Conservation (phyloP, 1,140 invertebrate species). For the Microvelia longipes region DNA sequence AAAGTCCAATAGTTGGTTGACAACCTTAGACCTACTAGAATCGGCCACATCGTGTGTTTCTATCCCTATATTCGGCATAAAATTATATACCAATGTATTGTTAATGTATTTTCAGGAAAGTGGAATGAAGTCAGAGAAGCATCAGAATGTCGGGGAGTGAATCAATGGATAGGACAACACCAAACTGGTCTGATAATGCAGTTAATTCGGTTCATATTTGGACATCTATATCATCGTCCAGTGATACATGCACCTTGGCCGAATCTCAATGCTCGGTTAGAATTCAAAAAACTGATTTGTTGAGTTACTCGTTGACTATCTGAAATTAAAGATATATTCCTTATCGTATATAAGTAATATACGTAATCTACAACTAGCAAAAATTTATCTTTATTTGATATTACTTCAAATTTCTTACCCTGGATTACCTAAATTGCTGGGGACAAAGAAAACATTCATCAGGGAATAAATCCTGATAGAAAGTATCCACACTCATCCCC, state of each 20-base stretch:
- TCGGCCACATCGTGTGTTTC: too few species aligned
- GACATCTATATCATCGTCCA: conserved; percentile 70
- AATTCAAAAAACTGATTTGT: conserved; percentile 15
- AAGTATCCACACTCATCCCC: too few species aligned
- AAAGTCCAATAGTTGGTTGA: too few species aligned
- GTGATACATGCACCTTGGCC: conserved; percentile 81
- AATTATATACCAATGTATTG: too few species aligned
- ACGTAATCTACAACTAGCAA: not conserved
- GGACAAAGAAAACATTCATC: too few species aligned
- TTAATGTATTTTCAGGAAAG: too few species aligned
- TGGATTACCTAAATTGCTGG: not conserved
- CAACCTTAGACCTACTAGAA: too few species aligned
- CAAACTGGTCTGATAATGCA: conserved; percentile 63
- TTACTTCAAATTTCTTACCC: not conserved
- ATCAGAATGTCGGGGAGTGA: too few species aligned
- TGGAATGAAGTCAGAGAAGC: too few species aligned
- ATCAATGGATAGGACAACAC: conserved; percentile 26
- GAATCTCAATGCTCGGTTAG: conserved; percentile 77
- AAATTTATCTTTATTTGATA: not conserved
- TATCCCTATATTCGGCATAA: too few species aligned
- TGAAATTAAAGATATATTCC: conserved; percentile 21
- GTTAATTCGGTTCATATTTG: conserved; percentile 75
- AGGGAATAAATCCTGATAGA: too few species aligned
- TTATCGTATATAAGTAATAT: not conserved
- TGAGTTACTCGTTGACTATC: conserved; percentile 11